These are phyloP conservation scores for Vespertilio murinus DNA, from an alignment of 2,797 vertebrate species.

Conservation along the genomic window DNA sequence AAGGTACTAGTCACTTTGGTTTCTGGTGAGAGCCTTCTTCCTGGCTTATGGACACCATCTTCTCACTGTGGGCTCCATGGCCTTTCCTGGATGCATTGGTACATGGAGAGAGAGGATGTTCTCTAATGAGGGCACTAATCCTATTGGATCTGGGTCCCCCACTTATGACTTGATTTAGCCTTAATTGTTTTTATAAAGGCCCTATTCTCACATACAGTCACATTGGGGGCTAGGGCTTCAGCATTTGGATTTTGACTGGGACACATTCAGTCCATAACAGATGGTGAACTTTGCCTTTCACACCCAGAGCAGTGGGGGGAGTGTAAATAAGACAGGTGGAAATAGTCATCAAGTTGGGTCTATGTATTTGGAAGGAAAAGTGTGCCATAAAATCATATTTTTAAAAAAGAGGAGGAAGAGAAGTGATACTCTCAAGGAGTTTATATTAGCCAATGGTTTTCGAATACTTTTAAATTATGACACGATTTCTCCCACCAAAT, in stretches of 20 bases:
- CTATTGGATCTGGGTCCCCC: neutral
- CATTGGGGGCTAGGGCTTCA: neutral
- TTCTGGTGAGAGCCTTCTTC: neutral
- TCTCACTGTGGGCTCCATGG: neutral
- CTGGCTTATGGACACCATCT: neutral
- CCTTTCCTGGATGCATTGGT: neutral
- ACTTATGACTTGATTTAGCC: neutral
- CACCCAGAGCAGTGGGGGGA: neutral
- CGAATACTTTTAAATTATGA: slow-evolving; percentile 17
- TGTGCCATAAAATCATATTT: neutral
- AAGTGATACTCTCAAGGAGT: neutral
- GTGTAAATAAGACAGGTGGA: neutral
- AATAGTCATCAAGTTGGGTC: neutral
- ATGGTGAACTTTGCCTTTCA: neutral
- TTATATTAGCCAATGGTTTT: neutral
- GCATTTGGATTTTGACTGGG: neutral
- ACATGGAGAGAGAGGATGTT: neutral
- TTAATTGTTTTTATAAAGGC: neutral
- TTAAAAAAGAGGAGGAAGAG: neutral
- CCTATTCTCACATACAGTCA: neutral
- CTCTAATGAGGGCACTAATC: neutral
- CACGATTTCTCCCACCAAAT: neutral
- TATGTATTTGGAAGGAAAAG: neutral
- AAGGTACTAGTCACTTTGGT: neutral
- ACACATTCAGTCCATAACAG: neutral